phyloP scores from a whole-genome alignment of 1,140 invertebrate genomes.

The Drosophila pachea region DNA sequence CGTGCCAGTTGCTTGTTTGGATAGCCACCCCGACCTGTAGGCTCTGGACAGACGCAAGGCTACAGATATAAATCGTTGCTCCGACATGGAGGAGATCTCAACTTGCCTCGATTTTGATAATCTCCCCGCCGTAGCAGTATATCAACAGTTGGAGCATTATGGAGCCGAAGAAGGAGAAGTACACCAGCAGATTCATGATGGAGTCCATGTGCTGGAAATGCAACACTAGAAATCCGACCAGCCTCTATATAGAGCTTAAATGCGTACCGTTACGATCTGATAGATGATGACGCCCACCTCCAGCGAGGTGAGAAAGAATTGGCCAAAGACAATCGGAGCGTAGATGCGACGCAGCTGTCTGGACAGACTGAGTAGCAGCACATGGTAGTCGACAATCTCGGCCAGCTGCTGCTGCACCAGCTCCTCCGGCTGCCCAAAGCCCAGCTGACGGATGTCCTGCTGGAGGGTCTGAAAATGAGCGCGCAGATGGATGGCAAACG shows the following conservation, averaged over 20 bases:
- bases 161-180: conserved; percentile 61
- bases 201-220: conserved; percentile 55
- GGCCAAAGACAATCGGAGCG: conserved; percentile 67
- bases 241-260: not conserved
- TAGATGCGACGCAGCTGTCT: conserved; percentile 50
- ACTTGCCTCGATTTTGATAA: conserved; percentile 67
- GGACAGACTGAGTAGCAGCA: conserved; percentile 44
- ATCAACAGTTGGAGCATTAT: conserved; percentile 73
- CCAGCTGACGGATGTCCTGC: conserved; percentile 29
- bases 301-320: conserved; percentile 72
- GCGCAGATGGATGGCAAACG: conserved; percentile 70
- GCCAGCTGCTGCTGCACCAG: conserved; percentile 28
- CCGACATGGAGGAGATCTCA: not conserved
- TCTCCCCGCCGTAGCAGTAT: conserved; percentile 73
- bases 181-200: conserved; percentile 53
- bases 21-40: conserved; percentile 59
- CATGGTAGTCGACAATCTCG: conserved; percentile 53
- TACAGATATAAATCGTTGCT: not conserved
- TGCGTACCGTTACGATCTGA: conserved; percentile 63
- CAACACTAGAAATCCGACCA: not conserved
- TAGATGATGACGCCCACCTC: conserved; percentile 76
- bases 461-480: conserved; percentile 67
- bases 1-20: conserved; percentile 58
- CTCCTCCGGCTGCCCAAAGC: conserved; percentile 12
- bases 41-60: conserved; percentile 35